phyloP scores from a whole-genome alignment of 2,113 vertebrate genomes.

The Platysteira castanea region DNA sequence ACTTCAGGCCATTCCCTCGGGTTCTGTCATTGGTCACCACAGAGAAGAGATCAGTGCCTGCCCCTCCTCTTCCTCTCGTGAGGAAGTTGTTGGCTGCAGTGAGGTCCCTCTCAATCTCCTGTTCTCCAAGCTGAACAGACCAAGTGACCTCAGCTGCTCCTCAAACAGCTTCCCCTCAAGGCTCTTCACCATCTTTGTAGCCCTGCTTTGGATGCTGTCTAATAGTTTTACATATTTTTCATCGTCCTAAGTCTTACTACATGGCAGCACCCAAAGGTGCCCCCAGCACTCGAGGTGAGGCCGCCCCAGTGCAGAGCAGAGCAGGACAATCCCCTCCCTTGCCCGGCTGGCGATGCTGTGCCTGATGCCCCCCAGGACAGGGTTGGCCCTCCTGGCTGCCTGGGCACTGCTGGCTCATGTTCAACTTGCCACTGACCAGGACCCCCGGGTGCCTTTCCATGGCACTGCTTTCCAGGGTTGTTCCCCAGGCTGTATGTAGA shows the following conservation, averaged over 20 bases:
- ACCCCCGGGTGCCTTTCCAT: accelerated
- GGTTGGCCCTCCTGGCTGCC: not conserved
- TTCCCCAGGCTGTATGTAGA: not conserved
- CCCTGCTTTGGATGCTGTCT: not conserved
- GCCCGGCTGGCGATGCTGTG: accelerated
- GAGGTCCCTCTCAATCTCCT: not conserved
- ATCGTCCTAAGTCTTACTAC: not conserved
- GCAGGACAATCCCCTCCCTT: not conserved
- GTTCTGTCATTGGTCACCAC: not conserved
- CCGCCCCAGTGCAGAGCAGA: accelerated
- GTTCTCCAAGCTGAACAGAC: not conserved
- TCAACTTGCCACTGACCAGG: accelerated
- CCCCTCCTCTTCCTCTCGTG: accelerated
- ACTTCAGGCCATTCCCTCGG: accelerated
- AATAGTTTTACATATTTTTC: not conserved
- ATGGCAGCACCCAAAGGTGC: too few species aligned
- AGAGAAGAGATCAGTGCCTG: not conserved
- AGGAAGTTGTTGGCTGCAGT: not conserved
- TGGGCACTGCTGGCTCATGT: accelerated
- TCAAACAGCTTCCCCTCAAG: accelerated
- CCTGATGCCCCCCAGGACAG: not conserved
- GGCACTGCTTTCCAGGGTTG: not conserved
- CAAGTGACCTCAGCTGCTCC: not conserved
- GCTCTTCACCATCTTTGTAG: not conserved
- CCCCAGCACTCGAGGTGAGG: accelerated